Evolutionary conservation across 2,113 vertebrate genomes (phyloP), one percentile per base, ranked within the genome.

Genomic region (Ivindomyrus marchei): DNA sequence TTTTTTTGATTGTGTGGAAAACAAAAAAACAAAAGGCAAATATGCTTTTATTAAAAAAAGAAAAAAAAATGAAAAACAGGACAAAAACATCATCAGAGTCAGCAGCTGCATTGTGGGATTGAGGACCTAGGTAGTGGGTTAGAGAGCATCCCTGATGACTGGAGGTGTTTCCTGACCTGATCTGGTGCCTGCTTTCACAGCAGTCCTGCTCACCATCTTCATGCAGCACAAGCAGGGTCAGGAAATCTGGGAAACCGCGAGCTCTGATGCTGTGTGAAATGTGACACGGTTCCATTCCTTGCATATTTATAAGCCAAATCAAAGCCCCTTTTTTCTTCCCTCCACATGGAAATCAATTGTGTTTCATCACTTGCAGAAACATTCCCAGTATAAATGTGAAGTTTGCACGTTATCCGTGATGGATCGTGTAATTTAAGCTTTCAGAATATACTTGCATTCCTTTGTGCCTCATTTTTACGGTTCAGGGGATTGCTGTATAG

Each of bases 11-110:
- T 62, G 84, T 84, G 70, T 70, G 10, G 17, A 36, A 87, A 88
- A 62, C 21, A 56, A 53, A 49, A 90, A 47, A 77, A 89, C 21
- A 11, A 19, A 87, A 66, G 6, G 49, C 36, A 80, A 17, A 85
- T 45, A 52, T 77, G 53, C 50, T 90, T 87, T 91, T 11, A 70
- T 70, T 17, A 31, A 53, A 87, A 87, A 62, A 9, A 62, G 21
- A 3, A 62, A 87, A 49, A 90, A 47, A 56, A 45, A 17, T 52
- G 42, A 58, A 50, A 91, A 49, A 80, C 89, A 88, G 91, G 90
- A 94, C 92, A 91, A 92, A 91, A 90, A 92, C 90, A 77, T 94
- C 95, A 95, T 95, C 94, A 3, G 87, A 90, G 89, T 91, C 91
- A 92, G 92, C 92, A 92, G 95, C 93, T 92, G 89, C 90, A 86